A percentile compares a stretch with the other conserved stretches of the same genome.
Conservation (phyloP, 2,888 invertebrate genomes). For the Idaea straminata region DNA sequence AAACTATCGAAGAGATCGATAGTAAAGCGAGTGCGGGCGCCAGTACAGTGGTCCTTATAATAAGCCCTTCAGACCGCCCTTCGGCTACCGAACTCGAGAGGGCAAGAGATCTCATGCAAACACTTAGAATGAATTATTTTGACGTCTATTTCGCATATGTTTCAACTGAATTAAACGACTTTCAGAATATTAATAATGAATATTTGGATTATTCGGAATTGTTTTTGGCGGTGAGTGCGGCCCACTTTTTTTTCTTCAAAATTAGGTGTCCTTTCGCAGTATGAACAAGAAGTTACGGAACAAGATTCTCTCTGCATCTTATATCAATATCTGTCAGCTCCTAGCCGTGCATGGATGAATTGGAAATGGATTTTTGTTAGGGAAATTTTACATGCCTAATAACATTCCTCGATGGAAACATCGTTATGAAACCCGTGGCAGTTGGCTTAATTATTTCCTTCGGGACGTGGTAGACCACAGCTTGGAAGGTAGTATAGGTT, state of each 20-base stretch:
- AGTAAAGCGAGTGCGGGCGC: conserved; percentile 55
- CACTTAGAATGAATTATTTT: conserved; percentile 69
- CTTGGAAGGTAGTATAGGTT: too few relatives aligned
- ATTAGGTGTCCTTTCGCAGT: too few relatives aligned
- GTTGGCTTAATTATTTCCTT: too few relatives aligned
- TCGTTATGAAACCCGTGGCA: background rate
- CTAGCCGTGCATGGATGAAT: too few relatives aligned
- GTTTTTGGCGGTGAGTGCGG: conserved; percentile 57
- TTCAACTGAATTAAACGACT: conserved; percentile 63
- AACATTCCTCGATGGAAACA: background rate
- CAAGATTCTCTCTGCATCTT: too few relatives aligned
- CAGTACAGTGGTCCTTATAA: conserved; percentile 74
- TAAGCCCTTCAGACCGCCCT: conserved; percentile 72
- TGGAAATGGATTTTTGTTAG: too few relatives aligned
- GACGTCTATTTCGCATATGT: conserved; percentile 79
- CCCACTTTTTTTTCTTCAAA: too few relatives aligned
- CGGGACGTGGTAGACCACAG: background rate
- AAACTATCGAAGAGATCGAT: conserved; percentile 57
- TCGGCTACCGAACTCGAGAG: conserved; percentile 63
- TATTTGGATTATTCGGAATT: conserved; percentile 73
- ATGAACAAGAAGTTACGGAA: too few relatives aligned
- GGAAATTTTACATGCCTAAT: too few relatives aligned
- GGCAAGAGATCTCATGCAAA: conserved; percentile 60
- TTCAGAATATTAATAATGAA: conserved; percentile 68
- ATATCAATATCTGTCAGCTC: too few relatives aligned